These are phyloP conservation scores for Neodiprion pinetum DNA, from an alignment of 1,140 invertebrate species.

Conservation along the genomic window DNA sequence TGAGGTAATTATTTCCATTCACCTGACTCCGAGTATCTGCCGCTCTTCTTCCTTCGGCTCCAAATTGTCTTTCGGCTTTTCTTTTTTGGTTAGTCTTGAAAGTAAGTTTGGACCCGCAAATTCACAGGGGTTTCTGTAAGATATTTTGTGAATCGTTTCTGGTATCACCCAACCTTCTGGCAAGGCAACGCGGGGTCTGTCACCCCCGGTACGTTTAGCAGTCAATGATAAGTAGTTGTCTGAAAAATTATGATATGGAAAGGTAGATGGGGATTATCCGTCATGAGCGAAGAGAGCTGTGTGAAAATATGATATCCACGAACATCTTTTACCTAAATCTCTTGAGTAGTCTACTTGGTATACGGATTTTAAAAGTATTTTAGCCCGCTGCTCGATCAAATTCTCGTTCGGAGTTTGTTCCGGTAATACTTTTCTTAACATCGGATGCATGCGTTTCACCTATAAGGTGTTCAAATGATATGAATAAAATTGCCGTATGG, in stretches of 20 bases:
- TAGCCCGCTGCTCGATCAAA: conserved; percentile 31
- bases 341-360: conserved; percentile 40
- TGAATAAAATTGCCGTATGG: too few relatives aligned
- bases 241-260: conserved; percentile 18
- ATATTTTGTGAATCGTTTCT: conserved; percentile 36
- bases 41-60: conserved; percentile 38
- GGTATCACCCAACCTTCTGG: conserved; percentile 38
- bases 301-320: conserved; percentile 1
- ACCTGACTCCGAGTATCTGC: conserved; percentile 42
- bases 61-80: conserved; percentile 35
- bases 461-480: not conserved
- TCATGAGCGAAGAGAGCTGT: not conserved
- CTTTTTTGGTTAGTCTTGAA: not conserved
- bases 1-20: not conserved
- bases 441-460: conserved; percentile 17
- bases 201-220: conserved; percentile 18
- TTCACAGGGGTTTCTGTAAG: conserved; percentile 37
- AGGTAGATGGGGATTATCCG: conserved; percentile 12
- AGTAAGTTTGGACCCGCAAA: conserved; percentile 18
- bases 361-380: conserved; percentile 26
- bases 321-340: conserved; percentile 24
- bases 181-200: conserved; percentile 23
- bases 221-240: conserved; percentile 28
- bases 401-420: conserved; percentile 32
- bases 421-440: conserved; percentile 34